Base-by-base conservation (phyloP, 2,888 invertebrate genomes). In the Didymodactylos carnosus region DNA sequence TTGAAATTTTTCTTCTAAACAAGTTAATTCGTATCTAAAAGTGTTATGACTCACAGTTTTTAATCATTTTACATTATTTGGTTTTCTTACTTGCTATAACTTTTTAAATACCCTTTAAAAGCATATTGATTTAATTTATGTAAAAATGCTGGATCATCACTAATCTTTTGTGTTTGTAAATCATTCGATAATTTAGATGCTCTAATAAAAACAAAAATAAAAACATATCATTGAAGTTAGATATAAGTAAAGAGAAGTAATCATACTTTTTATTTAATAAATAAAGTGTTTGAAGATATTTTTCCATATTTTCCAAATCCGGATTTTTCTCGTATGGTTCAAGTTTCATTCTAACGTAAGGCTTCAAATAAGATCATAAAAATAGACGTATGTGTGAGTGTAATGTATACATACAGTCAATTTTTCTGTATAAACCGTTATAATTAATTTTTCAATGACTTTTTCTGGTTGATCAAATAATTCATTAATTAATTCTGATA, bases 391-490 rank as follows among this genome's bases (percentile, higher is more conserved):
- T 71, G 23, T n/a, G 19, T 43, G 19, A n/a, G 19, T 6, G n/a
- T 43, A 43, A n/a, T 16, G 49, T 23, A 49, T 23, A 25, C 39
- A 73, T 75, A 82, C 85, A 80, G 85, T 83, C 72, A 86, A 86
- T 82, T 92, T 91, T 11, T 92, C 86, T 78, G 92, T 91, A 83
- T 93, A 98, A 76, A 98, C 90, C 82, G 94, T 94, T 25, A 95
- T 86, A 69, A 98, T 91, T 83, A 95, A 93, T 85, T 97, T 97
- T 75, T 92, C 91, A 92, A 97, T 94, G 13, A 98, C 94, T 85
- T 92, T 91, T 78, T 94, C 92, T 0, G 94, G 93, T 83, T 92
- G 93, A 10, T 89, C 89, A 82, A 98, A 98, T 2, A 98, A 94
- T 80, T 90, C 89, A 73, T 83, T 80, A 62, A 86, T 83, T 35